These are phyloP conservation scores for Poeciliopsis turrubarensis DNA, from an alignment of 2,113 vertebrate species.

Conservation along the genomic window DNA sequence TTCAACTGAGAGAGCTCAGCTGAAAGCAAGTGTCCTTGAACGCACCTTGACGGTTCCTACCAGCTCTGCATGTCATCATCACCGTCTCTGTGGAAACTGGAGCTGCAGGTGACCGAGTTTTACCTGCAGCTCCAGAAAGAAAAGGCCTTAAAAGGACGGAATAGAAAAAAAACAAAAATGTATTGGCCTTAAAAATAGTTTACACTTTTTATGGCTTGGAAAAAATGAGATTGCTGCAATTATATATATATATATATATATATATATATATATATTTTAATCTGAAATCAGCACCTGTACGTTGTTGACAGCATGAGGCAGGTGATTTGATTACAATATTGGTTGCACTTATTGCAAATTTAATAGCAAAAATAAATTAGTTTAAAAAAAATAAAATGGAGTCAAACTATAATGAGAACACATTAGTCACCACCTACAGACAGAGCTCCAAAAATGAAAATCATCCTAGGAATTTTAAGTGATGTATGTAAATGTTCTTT, in stretches of 20 bases:
- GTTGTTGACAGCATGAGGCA: too few species aligned
- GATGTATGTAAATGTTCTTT: too few species aligned
- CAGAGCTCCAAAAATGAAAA: neutral
- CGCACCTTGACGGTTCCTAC: constrained; percentile 39
- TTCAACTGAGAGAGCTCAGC: neutral
- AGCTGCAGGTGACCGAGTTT: constrained; percentile 6
- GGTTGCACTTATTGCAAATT: neutral
- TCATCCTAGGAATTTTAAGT: too few species aligned
- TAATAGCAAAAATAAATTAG: neutral
- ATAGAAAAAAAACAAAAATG: too few species aligned
- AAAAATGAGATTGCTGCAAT: neutral
- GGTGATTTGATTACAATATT: neutral
- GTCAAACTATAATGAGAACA: neutral
- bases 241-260: too few species aligned
- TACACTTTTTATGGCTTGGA: neutral
- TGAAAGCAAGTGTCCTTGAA: constrained; percentile 59
- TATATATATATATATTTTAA: too few species aligned
- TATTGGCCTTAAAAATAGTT: too few species aligned
- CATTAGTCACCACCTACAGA: neutral
- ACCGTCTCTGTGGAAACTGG: constrained; percentile 45
- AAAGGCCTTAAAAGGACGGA: neutral
- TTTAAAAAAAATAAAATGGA: neutral
- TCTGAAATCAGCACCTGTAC: neutral
- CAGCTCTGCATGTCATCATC: constrained; percentile 57
- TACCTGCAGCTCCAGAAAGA: constrained; percentile 11